Base-by-base conservation (phyloP, 2,113 vertebrate species). In the Gavialis gangeticus region DNA sequence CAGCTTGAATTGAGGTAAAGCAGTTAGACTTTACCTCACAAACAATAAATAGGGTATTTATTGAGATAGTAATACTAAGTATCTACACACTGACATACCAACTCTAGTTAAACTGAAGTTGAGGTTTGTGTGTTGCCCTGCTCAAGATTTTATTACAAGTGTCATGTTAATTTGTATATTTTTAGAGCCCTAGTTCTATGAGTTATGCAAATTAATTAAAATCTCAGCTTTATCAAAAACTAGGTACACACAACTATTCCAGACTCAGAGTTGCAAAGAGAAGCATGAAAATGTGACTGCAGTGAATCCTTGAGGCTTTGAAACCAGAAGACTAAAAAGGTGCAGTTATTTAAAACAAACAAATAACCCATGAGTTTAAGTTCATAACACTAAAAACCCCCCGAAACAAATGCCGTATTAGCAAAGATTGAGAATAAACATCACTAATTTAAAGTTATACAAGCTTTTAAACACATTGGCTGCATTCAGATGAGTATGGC, bases 1-100 rank as follows among this genome's bases (percentile, higher is more conserved):
- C 90, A 96, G 78, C 91, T 83, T 85, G 69, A 84, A 85, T n/a
- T 67, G 57, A 87, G 54, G 56, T 56, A 56, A 93, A 95, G 63
- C 34, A 92, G 73, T 27, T 28, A 1, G 4, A 80, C 46, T 28
- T 15, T 64, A 24, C 34, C 34, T 56, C 30, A 59, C 30, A 60
- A 75, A 60, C 58, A 84, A 91, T 69, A 75, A 28, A 69, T 21
- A 79, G 12, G 19, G 9, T 78, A 28, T 25, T 85, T 14, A 34
- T 34, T 7, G 1, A 17, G 18, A n/a, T 69, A 64, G 75, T 85
- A 37, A 59, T 88, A 19, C 46, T 19, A 77, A 81, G 4, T 12
- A 4, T 17, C 27, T 12, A 56, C 2, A 6, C 27, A 17, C 63
- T 84, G 73, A 78, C 84, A 79, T 16, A 84, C 3, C 10, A 77